Percentiles rank a stretch among this genome's conserved stretches.
These are phyloP conservation scores for Nicator chloris DNA, from an alignment of 2,113 vertebrate species.

Conservation along the genomic window DNA sequence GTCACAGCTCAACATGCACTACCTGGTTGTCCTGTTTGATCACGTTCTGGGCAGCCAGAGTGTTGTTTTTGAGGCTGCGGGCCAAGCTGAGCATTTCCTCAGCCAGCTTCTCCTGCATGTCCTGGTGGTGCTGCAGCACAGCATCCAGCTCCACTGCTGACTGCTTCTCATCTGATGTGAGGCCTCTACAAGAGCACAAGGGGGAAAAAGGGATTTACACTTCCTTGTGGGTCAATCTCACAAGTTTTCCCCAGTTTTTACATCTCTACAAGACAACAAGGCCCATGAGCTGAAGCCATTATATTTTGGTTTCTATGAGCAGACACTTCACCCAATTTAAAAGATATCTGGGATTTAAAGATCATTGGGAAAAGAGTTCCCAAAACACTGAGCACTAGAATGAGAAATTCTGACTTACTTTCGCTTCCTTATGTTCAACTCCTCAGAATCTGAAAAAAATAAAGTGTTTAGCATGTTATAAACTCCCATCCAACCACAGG, in stretches of 20 bases:
- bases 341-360: not conserved
- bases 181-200: conserved; percentile 47
- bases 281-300: not conserved
- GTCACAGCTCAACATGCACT: not conserved
- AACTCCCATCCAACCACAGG: not conserved
- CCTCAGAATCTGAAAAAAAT: conserved; percentile 53
- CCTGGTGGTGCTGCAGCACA: conserved; percentile 88
- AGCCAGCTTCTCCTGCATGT: conserved; percentile 91
- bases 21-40: conserved; percentile 99
- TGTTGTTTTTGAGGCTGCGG: conserved; percentile 94
- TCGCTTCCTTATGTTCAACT: conserved; percentile 77
- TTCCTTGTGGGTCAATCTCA: not conserved
- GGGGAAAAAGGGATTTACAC: rapidly evolving
- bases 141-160: conserved; percentile 87
- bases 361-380: not conserved
- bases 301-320: not conserved
- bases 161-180: conserved; percentile 83
- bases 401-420: conserved; percentile 70
- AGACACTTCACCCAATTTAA: not conserved
- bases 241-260: not conserved
- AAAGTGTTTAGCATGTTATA: not conserved
- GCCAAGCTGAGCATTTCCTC: conserved; percentile 97
- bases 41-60: conserved; percentile 90
- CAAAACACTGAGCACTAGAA: not conserved
- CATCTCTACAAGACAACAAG: not conserved